Percentiles rank a stretch among this genome's conserved stretches.
Evolutionary conservation across 2,113 vertebrate species (phyloP).

Genomic region (Sigmodon hispidus): DNA sequence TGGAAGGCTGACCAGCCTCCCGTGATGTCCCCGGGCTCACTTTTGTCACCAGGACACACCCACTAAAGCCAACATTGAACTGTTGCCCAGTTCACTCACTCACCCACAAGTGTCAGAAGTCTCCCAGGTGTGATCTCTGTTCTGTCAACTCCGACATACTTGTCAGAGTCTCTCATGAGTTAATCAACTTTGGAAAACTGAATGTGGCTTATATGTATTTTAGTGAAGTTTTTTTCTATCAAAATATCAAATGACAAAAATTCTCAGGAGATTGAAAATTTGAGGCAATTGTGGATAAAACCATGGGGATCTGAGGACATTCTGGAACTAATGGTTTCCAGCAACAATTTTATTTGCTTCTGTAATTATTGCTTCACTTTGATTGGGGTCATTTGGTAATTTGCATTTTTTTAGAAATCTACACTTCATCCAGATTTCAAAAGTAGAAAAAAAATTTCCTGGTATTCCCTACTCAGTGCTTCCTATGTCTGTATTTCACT

Average conservation of each 20-base stretch:
- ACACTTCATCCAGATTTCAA: background rate
- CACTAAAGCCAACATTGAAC: background rate
- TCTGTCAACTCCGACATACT: background rate
- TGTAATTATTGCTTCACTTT: background rate
- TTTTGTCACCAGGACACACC: background rate
- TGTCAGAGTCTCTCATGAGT: rapidly evolving
- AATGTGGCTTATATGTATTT: background rate
- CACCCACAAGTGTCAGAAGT: background rate
- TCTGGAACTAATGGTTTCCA: background rate
- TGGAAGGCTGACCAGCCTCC: background rate
- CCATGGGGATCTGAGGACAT: background rate
- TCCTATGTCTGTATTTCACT: background rate
- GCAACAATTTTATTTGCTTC: background rate
- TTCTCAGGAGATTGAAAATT: background rate
- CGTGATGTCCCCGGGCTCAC: too few species aligned
- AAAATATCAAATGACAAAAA: background rate
- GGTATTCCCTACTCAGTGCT: background rate
- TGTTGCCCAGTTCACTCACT: background rate
- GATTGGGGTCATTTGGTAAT: background rate
- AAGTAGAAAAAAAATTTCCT: background rate
- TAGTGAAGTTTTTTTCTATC: background rate
- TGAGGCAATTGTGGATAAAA: background rate
- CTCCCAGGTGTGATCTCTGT: background rate
- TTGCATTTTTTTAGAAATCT: background rate
- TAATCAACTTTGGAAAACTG: background rate